Conservation (phyloP, 2,888 invertebrate genomes). For the Eupithecia vulgata region DNA sequence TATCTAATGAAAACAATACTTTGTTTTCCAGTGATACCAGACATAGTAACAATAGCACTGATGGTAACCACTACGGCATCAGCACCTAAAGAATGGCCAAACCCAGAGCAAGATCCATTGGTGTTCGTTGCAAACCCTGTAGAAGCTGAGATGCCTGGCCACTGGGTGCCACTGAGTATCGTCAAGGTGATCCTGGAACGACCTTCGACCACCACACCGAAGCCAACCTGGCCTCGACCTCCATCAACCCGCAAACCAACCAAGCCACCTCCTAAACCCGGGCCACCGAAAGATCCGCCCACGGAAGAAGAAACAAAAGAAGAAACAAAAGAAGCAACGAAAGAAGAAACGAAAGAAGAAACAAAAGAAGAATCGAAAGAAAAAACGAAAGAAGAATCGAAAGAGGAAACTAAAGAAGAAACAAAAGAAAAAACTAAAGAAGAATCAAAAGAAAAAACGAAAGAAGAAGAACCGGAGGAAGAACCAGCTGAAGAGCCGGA, state of each 20-base stretch:
- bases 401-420: not conserved
- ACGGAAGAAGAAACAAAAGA: not conserved
- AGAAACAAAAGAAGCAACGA: not conserved
- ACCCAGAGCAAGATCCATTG: slow-evolving; percentile 44
- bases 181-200: slow-evolving; percentile 57
- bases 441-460: not conserved
- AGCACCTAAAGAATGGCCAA: slow-evolving; percentile 41
- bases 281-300: not conserved
- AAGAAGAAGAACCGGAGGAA: not conserved
- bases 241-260: not conserved
- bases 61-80: not conserved
- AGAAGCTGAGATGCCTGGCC: slow-evolving; percentile 66
- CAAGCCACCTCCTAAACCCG: not conserved
- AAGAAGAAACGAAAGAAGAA: not conserved
- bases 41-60: not conserved
- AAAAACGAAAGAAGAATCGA: not conserved
- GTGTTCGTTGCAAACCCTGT: slow-evolving; percentile 67
- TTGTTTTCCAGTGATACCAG: not conserved
- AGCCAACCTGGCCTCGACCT: not conserved
- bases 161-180: slow-evolving; percentile 67
- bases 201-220: slow-evolving; percentile 30
- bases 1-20: not conserved
- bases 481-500: not conserved
- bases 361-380: not conserved
- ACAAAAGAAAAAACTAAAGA: not conserved